Evolutionary conservation across 2,113 vertebrate species (phyloP).

Genomic region (Mormyrus lacerda): DNA sequence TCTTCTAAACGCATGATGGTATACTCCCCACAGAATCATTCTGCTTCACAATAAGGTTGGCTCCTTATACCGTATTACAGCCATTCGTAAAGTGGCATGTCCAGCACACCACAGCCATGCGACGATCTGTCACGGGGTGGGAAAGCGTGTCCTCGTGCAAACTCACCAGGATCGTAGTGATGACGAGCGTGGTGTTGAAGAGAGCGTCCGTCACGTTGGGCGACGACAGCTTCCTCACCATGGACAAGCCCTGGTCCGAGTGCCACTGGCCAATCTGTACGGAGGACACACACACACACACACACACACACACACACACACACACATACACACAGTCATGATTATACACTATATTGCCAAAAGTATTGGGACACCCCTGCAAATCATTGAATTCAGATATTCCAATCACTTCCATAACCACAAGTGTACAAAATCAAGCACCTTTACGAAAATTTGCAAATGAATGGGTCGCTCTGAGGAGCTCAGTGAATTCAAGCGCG

Average conservation of each 20-base stretch:
- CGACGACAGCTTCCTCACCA: slow-evolving; percentile 83
- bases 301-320: slow-evolving; percentile 7
- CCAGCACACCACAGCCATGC: not conserved
- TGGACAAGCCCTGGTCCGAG: slow-evolving; percentile 85
- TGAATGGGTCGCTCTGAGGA: too few species aligned
- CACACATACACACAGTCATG: too few species aligned
- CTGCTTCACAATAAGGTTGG: not conserved
- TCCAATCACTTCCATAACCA: too few species aligned
- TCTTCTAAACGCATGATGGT: not conserved
- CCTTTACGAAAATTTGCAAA: too few species aligned
- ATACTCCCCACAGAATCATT: too few species aligned
- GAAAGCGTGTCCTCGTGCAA: not conserved
- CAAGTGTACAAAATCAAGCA: too few species aligned
- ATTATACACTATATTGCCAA: too few species aligned
- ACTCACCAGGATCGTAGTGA: slow-evolving; percentile 97
- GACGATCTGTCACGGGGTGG: not conserved
- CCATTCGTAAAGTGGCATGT: not conserved
- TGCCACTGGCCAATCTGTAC: slow-evolving; percentile 97
- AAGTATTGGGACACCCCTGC: too few species aligned
- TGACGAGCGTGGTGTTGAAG: slow-evolving; percentile 90
- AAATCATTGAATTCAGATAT: too few species aligned
- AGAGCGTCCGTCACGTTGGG: slow-evolving; percentile 86
- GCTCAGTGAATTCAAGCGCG: too few species aligned
- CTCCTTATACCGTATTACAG: not conserved
- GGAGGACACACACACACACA: slow-evolving; percentile 26